These are phyloP conservation scores for Solenodon paradoxus DNA, from an alignment of 2,113 vertebrate species.

Conservation along the genomic window DNA sequence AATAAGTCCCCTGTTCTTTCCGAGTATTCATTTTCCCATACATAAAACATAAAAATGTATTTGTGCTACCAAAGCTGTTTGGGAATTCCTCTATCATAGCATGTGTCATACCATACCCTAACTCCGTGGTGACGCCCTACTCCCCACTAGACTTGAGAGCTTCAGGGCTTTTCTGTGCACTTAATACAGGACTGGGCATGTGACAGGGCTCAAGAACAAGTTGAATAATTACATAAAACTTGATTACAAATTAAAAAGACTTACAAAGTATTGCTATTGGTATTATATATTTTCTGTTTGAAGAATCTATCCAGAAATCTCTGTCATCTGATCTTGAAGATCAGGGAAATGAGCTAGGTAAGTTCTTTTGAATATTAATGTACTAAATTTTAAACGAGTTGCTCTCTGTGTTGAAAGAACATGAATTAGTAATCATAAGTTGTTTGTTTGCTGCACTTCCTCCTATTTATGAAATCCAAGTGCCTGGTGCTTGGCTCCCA, in stretches of 20 bases:
- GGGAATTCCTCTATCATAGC: not conserved
- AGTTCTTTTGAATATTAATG: conserved; percentile 32
- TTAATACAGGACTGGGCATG: not conserved
- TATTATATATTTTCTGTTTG: not conserved
- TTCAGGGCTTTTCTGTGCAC: not conserved
- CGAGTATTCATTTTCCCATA: conserved; percentile 29
- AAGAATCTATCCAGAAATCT: not conserved
- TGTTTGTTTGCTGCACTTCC: conserved; percentile 7
- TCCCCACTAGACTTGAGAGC: not conserved
- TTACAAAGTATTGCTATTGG: not conserved
- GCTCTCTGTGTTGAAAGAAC: conserved; percentile 43
- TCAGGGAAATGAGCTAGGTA: conserved; percentile 6
- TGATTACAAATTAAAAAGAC: conserved; percentile 21
- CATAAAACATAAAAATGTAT: conserved; percentile 30
- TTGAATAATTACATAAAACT: conserved; percentile 26
- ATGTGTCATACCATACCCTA: not conserved
- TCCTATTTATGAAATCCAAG: conserved; percentile 41
- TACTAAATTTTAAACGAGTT: conserved; percentile 57
- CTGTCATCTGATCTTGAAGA: conserved; percentile 30
- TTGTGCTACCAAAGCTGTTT: conserved; percentile 17
- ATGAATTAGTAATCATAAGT: conserved; percentile 37
- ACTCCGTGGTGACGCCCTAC: not conserved
- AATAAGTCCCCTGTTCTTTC: conserved; percentile 35
- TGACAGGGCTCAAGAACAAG: not conserved
- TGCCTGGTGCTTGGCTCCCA: not conserved